phyloP scores from a whole-genome alignment of 2,113 vertebrate genomes.

The Oceanites oceanicus region DNA sequence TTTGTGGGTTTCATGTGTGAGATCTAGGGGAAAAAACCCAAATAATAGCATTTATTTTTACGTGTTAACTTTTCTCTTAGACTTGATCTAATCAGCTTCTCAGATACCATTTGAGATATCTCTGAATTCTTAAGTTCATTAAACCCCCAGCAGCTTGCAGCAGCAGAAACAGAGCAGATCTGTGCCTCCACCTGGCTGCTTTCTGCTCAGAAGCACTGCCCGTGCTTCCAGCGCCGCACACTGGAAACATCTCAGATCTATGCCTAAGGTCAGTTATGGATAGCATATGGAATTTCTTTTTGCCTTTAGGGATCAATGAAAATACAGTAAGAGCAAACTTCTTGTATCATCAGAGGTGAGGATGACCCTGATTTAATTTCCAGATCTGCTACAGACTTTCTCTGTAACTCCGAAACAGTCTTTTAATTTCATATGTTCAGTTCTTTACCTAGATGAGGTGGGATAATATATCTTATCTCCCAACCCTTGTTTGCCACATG shows the following conservation, averaged over 20 bases:
- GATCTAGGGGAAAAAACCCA: not conserved
- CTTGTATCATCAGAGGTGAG: not conserved
- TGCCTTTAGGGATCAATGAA: not conserved
- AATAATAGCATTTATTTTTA: not conserved
- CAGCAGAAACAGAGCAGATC: not conserved
- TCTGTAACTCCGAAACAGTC: not conserved
- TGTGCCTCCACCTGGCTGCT: not conserved
- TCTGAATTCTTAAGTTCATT: not conserved
- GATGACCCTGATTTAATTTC: not conserved
- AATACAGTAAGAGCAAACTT: not conserved
- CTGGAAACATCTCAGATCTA: not conserved
- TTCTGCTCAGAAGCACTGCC: not conserved
- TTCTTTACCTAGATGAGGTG: not conserved
- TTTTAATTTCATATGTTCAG: not conserved
- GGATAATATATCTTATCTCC: not conserved
- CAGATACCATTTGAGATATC: not conserved
- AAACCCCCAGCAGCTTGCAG: not conserved
- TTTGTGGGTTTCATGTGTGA: not conserved
- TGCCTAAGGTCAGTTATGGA: not conserved
- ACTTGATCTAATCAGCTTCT: not conserved
- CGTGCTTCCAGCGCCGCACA: rapidly evolving
- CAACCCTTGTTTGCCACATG: not conserved
- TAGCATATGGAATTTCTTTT: not conserved
- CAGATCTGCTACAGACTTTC: not conserved
- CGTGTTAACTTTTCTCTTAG: not conserved